phyloP scores from a whole-genome alignment of 2,797 vertebrate genomes.

The Poecilia picta region DNA sequence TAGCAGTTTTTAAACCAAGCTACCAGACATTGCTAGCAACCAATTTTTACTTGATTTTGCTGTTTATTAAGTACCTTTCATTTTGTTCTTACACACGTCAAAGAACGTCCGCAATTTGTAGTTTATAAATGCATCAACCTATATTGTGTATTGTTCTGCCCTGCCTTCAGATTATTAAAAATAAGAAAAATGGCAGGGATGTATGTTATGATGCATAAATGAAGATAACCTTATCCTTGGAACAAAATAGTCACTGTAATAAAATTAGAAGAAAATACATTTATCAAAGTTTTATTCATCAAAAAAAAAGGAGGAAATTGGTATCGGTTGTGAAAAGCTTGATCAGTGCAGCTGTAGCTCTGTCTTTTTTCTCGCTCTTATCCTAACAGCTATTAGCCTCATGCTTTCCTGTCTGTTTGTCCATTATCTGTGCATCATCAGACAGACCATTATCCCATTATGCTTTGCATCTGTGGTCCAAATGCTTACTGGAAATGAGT shows the following conservation, averaged over 20 bases:
- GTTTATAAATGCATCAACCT: not conserved
- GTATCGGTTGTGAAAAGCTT: not conserved
- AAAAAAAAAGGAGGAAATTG: not conserved
- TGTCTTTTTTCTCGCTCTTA: conserved; percentile 24
- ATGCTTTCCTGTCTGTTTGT: conserved; percentile 77
- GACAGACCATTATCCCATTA: conserved; percentile 80
- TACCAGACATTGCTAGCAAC: not conserved
- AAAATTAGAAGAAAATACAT: not conserved
- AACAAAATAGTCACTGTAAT: not conserved
- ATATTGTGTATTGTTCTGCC: not conserved
- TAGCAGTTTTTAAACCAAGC: not conserved
- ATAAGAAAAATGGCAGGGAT: not conserved
- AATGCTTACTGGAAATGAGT: conserved; percentile 80
- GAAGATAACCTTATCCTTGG: not conserved
- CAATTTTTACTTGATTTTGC: not conserved
- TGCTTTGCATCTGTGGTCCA: conserved; percentile 78
- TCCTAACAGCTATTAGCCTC: conserved; percentile 69
- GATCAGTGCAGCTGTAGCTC: not conserved
- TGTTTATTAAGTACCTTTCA: not conserved
- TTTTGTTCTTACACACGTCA: not conserved
- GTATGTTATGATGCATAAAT: not conserved
- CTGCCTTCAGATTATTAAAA: not conserved
- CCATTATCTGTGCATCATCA: conserved; percentile 80
- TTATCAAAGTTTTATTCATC: not conserved
- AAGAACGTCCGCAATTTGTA: not conserved